Conservation (phyloP, 2,113 vertebrate genomes). For the Phalacrocorax aristotelis region DNA sequence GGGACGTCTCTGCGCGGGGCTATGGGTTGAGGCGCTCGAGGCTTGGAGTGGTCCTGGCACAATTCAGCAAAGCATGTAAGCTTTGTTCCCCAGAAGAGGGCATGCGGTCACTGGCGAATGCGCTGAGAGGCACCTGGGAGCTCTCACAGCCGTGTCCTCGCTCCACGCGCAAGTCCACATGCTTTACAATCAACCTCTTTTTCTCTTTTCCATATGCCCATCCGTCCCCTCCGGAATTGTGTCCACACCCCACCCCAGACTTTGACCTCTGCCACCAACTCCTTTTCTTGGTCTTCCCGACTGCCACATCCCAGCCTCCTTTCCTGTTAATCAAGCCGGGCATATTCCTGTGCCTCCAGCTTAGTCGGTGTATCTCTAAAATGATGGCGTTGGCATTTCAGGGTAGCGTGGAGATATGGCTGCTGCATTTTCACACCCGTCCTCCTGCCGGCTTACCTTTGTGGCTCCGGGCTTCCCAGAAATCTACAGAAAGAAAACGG, state of each 20-base stretch:
- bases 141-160: background rate
- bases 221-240: background rate
- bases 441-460: background rate
- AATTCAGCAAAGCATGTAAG: background rate
- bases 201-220: background rate
- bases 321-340: background rate
- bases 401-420: background rate
- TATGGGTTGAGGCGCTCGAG: fast-evolving
- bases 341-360: background rate
- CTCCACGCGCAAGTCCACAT: too few species aligned
- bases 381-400: background rate
- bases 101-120: too few species aligned
- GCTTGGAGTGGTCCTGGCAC: background rate
- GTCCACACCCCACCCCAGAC: background rate
- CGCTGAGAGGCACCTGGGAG: background rate
- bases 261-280: too few species aligned
- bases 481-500: background rate
- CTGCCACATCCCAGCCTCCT: background rate
- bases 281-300: background rate
- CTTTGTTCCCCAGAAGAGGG: background rate
- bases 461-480: background rate
- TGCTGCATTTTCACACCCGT: background rate
- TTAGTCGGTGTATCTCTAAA: background rate
- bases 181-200: background rate
- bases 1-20: fast-evolving